Conservation (phyloP, 2,888 invertebrate species). For the Caenorhabditis imperialis region DNA sequence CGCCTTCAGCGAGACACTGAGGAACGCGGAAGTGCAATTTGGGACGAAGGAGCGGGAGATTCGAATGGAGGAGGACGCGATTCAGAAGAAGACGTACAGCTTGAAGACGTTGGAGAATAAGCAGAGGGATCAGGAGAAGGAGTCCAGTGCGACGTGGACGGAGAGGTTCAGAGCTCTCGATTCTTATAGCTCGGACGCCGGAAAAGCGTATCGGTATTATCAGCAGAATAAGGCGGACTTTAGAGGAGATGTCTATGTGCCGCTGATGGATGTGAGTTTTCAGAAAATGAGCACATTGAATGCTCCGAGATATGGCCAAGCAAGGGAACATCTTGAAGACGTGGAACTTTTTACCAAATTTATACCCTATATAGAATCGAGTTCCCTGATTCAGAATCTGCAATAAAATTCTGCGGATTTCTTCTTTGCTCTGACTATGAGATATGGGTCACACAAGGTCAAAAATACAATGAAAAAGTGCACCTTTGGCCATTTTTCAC, state of each 20-base stretch:
- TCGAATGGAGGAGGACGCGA: constrained; percentile 18
- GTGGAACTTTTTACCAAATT: too few species aligned
- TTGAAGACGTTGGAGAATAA: not conserved
- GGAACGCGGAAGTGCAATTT: not conserved
- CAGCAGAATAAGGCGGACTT: constrained; percentile 55
- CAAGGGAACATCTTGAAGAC: too few species aligned
- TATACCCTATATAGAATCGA: too few species aligned
- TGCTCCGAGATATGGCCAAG: too few species aligned
- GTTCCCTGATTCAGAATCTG: too few species aligned
- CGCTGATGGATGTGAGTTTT: constrained; percentile 61
- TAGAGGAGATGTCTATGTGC: constrained; percentile 63
- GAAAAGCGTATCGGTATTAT: constrained; percentile 61
- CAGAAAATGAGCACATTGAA: too few species aligned
- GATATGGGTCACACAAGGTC: too few species aligned
- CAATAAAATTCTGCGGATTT: too few species aligned
- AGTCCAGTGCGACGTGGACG: not conserved
- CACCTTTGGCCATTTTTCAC: too few species aligned
- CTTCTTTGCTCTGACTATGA: too few species aligned
- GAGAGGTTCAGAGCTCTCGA: constrained; percentile 10
- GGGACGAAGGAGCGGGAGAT: not conserved
- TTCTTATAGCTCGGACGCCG: constrained; percentile 6
- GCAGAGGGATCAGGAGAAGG: not conserved
- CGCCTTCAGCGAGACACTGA: not conserved
- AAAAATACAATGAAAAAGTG: too few species aligned
- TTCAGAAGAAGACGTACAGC: not conserved